phyloP scores from a whole-genome alignment of 2,797 vertebrate genomes.

The Setipinna tenuifilis region DNA sequence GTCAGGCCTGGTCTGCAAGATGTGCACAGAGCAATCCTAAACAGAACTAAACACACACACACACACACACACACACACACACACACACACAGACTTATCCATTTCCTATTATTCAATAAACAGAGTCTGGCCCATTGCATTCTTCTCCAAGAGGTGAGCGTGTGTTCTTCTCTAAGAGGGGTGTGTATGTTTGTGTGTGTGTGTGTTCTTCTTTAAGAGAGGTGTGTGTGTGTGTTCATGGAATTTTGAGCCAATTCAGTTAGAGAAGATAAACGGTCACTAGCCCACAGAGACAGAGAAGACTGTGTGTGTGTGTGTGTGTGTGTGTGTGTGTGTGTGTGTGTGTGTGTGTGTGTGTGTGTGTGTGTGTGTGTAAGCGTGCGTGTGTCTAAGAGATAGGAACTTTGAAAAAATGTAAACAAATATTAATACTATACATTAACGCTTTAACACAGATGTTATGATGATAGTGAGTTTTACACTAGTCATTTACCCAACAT shows the following conservation, averaged over 20 bases:
- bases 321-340: too few relatives aligned
- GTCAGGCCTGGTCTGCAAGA: conserved; percentile 58
- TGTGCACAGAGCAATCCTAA: conserved; percentile 41
- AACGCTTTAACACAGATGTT: too few relatives aligned
- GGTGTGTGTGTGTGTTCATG: background rate
- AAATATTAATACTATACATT: too few relatives aligned
- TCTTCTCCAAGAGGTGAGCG: background rate
- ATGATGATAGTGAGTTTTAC: too few relatives aligned
- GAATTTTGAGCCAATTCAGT: background rate
- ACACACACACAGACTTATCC: conserved; percentile 46
- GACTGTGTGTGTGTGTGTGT: too few relatives aligned
- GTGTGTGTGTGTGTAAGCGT: too few relatives aligned
- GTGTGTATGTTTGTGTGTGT: too few relatives aligned
- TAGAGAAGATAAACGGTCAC: background rate
- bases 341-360: too few relatives aligned
- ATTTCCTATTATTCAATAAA: conserved; percentile 54
- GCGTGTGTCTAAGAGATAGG: too few relatives aligned
- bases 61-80: conserved; percentile 37
- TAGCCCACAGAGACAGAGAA: background rate
- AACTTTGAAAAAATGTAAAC: too few relatives aligned
- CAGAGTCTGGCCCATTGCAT: background rate
- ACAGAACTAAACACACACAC: conserved; percentile 14
- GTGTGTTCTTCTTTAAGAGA: background rate
- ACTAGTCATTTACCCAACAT: too few relatives aligned
- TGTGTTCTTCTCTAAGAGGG: background rate